These are phyloP conservation scores for Pogonocherus hispidulus DNA, from an alignment of 2,888 invertebrate genomes.

Conservation along the genomic window DNA sequence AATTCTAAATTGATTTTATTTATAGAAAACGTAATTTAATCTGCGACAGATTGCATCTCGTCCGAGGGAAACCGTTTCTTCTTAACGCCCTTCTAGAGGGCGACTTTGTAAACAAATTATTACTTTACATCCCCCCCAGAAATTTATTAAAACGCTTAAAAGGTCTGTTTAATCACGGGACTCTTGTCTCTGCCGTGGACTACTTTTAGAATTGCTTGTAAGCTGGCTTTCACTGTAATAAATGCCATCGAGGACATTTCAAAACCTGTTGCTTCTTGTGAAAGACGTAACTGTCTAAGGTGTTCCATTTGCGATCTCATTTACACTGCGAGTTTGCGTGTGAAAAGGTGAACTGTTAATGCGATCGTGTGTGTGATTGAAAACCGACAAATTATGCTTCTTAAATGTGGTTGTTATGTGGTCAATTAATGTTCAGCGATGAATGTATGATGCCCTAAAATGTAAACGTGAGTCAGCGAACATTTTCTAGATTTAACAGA, in stretches of 20 bases:
- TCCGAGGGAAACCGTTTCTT: neutral
- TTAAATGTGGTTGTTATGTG: too few species aligned
- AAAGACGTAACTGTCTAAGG: too few species aligned
- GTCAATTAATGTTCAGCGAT: too few species aligned
- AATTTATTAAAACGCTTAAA: constrained; percentile 21
- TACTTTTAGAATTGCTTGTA: constrained; percentile 13
- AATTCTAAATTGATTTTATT: constrained; percentile 1
- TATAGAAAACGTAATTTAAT: constrained; percentile 10
- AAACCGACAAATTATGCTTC: too few species aligned
- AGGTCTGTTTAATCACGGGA: constrained; percentile 10
- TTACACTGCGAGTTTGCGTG: too few species aligned
- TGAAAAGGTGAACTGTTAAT: too few species aligned
- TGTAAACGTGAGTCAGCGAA: too few species aligned
- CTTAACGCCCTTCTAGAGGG: neutral
- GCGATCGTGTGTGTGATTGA: too few species aligned
- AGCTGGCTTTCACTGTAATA: constrained; percentile 6
- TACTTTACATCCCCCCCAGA: neutral
- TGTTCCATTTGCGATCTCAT: too few species aligned
- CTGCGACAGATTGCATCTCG: neutral
- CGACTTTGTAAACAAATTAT: constrained; percentile 5
- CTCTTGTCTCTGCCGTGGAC: neutral
- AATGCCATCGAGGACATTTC: neutral
- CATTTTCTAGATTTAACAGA: too few species aligned
- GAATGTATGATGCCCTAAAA: too few species aligned
- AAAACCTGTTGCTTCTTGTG: constrained; percentile 17